phyloP scores from a whole-genome alignment of 2,888 invertebrate genomes.

The Cordilura impudica region DNA sequence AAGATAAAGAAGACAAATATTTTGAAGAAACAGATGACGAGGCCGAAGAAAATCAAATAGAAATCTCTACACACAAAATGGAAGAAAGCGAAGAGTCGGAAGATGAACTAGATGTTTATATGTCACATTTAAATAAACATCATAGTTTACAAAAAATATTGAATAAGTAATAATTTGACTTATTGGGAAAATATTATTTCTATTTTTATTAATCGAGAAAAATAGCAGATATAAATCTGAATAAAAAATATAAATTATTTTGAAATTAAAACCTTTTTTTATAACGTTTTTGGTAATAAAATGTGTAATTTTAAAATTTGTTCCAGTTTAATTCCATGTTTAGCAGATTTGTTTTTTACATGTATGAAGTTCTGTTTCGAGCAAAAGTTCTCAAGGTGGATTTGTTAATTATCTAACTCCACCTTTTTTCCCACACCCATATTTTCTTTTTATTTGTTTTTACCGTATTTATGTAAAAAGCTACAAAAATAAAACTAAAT shows the following conservation, averaged over 20 bases:
- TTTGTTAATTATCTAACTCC: too few relatives aligned
- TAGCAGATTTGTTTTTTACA: too few relatives aligned
- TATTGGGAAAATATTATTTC: background rate
- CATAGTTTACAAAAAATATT: slow-evolving; percentile 69
- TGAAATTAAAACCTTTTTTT: too few relatives aligned
- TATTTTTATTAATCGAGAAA: background rate
- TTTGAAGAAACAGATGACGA: slow-evolving; percentile 91
- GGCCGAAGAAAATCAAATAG: slow-evolving; percentile 75
- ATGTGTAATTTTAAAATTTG: too few relatives aligned
- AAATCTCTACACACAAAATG: slow-evolving; percentile 63
- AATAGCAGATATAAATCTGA: background rate
- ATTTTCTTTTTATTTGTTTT: background rate
- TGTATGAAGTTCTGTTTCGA: too few relatives aligned
- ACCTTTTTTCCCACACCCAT: too few relatives aligned
- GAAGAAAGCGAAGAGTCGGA: slow-evolving; percentile 73
- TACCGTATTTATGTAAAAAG: background rate
- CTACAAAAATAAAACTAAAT: background rate
- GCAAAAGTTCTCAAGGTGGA: too few relatives aligned
- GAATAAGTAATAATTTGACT: background rate
- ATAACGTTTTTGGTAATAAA: too few relatives aligned
- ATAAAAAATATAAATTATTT: too few relatives aligned
- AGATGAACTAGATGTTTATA: slow-evolving; percentile 87
- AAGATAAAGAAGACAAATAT: slow-evolving; percentile 93
- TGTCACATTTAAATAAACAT: slow-evolving; percentile 80
- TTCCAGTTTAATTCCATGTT: too few relatives aligned